Percentiles rank a stretch among this genome's conserved stretches.
These are phyloP conservation scores for Bursaphelenchus mucronatus DNA, from an alignment of 1,140 invertebrate species.

Conservation along the genomic window DNA sequence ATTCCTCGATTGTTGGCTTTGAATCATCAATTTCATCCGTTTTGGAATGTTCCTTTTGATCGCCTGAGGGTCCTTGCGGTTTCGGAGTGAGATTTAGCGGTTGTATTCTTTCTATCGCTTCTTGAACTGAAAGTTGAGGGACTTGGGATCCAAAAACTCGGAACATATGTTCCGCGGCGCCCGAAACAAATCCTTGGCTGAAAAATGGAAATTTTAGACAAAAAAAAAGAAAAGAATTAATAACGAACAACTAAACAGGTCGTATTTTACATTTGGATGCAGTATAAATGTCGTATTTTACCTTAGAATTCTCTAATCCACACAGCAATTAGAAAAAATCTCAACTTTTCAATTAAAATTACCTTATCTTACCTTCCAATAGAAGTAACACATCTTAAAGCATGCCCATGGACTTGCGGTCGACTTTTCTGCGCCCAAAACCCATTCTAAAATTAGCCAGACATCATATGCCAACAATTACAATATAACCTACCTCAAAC, in stretches of 20 bases:
- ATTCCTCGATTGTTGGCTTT: constrained; percentile 8
- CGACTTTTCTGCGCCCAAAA: no score
- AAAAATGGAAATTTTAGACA: not conserved
- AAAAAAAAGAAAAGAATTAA: not conserved
- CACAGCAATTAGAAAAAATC: no score
- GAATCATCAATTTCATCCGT: not conserved
- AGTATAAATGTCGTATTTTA: no score
- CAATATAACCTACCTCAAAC: not conserved
- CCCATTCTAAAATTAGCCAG: no score
- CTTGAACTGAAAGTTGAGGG: not conserved
- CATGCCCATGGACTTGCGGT: no score
- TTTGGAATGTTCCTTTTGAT: not conserved
- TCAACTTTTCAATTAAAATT: no score
- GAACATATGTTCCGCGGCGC: constrained; percentile 15
- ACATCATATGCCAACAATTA: no score
- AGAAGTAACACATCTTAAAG: no score
- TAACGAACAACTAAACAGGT: no score
- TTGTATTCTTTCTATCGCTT: constrained; percentile 19
- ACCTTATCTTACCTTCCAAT: no score
- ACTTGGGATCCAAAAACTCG: constrained; percentile 2
- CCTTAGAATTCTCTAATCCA: no score
- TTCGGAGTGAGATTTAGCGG: constrained; percentile 19
- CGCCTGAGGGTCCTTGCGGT: not conserved
- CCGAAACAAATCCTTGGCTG: constrained; percentile 5
- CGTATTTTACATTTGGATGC: no score